Evolutionary conservation across 1,140 invertebrate genomes (phyloP).

Genomic region (Oryctes rhinoceros): DNA sequence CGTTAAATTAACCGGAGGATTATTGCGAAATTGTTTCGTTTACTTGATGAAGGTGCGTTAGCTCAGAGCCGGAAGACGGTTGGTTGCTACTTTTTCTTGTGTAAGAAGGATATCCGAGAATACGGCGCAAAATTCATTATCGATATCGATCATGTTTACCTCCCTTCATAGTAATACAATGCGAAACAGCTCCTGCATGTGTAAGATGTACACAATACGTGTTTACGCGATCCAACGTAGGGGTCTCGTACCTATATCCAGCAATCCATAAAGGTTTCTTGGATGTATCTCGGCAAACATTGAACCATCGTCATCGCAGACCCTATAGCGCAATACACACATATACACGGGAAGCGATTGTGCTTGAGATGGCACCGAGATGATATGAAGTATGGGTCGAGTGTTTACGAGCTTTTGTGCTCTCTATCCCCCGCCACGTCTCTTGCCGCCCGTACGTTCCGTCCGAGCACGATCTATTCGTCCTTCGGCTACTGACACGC

Average conservation of each 20-base stretch:
- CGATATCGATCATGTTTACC: background rate
- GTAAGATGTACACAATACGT: background rate
- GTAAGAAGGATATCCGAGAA: background rate
- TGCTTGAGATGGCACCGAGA: background rate
- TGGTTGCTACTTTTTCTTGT: too few species aligned
- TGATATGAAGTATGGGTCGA: conserved; percentile 21
- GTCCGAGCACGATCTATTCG: background rate
- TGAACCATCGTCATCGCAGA: background rate
- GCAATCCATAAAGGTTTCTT: background rate
- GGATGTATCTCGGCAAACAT: background rate
- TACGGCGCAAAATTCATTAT: background rate
- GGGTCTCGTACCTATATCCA: background rate
- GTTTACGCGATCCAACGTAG: background rate
- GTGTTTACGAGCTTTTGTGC: conserved; percentile 8
- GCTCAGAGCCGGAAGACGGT: too few species aligned
- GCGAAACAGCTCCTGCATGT: background rate
- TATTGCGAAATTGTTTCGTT: too few species aligned
- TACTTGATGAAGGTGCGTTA: too few species aligned
- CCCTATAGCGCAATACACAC: background rate
- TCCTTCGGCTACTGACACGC: background rate
- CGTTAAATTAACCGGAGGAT: too few species aligned
- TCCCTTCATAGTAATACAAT: background rate
- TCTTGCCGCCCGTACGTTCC: background rate
- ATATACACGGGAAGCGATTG: background rate
- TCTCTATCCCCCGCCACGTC: background rate